phyloP scores from a whole-genome alignment of 2,888 invertebrate genomes.

The Pyrrhia umbra region DNA sequence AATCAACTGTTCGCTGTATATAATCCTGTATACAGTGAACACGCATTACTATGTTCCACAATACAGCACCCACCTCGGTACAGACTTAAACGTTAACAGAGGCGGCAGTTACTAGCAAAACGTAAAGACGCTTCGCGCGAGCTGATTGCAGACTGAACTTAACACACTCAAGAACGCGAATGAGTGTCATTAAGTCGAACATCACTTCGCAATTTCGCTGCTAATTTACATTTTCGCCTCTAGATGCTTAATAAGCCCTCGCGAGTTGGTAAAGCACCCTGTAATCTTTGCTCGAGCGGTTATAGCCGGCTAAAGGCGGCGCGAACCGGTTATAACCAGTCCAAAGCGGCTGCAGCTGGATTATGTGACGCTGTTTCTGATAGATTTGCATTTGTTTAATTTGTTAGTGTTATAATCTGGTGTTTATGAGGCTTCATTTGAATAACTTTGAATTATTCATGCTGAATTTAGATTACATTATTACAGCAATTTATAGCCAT shows the following conservation, averaged over 20 bases:
- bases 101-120: conserved; percentile 58
- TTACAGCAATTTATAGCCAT: conserved; percentile 25
- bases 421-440: conserved; percentile 29
- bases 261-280: conserved; percentile 68
- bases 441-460: conserved; percentile 44
- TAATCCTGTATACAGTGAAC: not conserved
- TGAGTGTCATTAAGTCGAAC: conserved; percentile 69
- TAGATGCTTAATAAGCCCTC: conserved; percentile 74
- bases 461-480: conserved; percentile 22
- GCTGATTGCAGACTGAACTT: conserved; percentile 63
- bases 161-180: conserved; percentile 64
- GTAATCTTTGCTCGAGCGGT: conserved; percentile 69
- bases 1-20: not conserved
- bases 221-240: conserved; percentile 76
- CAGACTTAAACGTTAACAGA: conserved; percentile 52
- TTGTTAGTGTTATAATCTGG: conserved; percentile 43
- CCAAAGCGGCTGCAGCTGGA: conserved; percentile 57
- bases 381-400: conserved; percentile 57
- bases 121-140: conserved; percentile 58
- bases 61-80: conserved; percentile 1
- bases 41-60: not conserved
- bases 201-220: conserved; percentile 70
- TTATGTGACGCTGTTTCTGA: conserved; percentile 52
- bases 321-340: conserved; percentile 63
- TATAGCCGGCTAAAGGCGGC: conserved; percentile 60